These are phyloP conservation scores for Drosophila miranda DNA, from an alignment of 1,140 invertebrate genomes.

Conservation along the genomic window DNA sequence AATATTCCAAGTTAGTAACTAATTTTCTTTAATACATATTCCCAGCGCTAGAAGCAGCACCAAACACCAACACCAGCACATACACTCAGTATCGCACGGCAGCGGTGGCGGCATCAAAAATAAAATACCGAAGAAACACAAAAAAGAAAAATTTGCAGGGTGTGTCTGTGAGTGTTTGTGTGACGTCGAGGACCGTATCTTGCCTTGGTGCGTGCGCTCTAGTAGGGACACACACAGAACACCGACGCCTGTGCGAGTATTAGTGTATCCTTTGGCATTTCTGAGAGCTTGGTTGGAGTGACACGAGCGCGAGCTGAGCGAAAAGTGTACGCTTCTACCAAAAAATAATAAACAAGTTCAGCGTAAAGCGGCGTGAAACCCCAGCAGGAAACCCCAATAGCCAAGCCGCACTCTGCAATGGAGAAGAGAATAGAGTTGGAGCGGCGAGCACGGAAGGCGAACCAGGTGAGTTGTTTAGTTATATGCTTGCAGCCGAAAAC, in stretches of 20 bases:
- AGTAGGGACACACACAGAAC: slow-evolving; percentile 49
- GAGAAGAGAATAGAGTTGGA: slow-evolving; percentile 96
- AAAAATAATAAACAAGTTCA: slow-evolving; percentile 61
- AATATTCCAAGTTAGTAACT: slow-evolving; percentile 3
- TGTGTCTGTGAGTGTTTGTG: slow-evolving; percentile 51
- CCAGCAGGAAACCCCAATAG: slow-evolving; percentile 23
- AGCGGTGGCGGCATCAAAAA: slow-evolving; percentile 66
- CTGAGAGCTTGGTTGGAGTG: slow-evolving; percentile 60
- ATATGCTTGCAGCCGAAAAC: slow-evolving; percentile 39
- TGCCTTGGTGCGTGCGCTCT: slow-evolving; percentile 70
- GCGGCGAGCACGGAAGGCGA: slow-evolving; percentile 91
- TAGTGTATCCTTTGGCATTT: slow-evolving; percentile 66
- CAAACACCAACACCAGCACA: slow-evolving; percentile 28
- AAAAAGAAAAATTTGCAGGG: slow-evolving; percentile 75
- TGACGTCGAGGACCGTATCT: slow-evolving; percentile 50
- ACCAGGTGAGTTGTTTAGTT: slow-evolving; percentile 88
- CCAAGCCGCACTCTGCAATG: slow-evolving; percentile 84
- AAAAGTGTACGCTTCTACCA: slow-evolving; percentile 38
- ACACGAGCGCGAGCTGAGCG: slow-evolving; percentile 40
- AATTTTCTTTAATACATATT: slow-evolving; percentile 21
- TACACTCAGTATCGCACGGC: slow-evolving; percentile 39
- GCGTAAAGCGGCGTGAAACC: slow-evolving; percentile 16
- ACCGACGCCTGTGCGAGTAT: slow-evolving; percentile 26
- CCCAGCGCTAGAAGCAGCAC: slow-evolving; percentile 10
- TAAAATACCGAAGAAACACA: slow-evolving; percentile 63